Base-by-base conservation (phyloP, 2,888 invertebrate species). In the Nemurella pictetii region DNA sequence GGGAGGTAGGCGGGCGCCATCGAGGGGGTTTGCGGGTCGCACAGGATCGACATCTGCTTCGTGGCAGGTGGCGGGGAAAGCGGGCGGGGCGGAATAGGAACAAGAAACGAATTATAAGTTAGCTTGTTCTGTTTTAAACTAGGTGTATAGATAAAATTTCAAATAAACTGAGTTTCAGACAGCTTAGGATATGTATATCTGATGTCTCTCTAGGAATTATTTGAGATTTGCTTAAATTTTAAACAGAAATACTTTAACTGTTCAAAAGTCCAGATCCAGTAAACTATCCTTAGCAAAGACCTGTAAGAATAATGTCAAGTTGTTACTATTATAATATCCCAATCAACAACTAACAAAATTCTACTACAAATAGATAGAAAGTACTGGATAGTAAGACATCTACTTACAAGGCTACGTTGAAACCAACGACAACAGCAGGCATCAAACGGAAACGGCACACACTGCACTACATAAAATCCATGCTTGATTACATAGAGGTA, bases 1-100 rank as follows among this genome's bases (percentile, higher is more conserved):
- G 88, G 88, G 83, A 89, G 88, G 87, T 88, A 88, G 85, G 87
- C 86, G 85, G 88, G 87, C 9, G 87, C 87, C 88, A 88, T 88
- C 87, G 89, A 86, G 87, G 88, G 88, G 87, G 87, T 86, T 78
- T 87, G 87, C 12, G 87, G 86, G 80, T 87, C 87, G 80, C 87
- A 87, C 85, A 87, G 86, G 36, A 87, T 84, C 27, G 87, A 82
- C 86, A 85, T 83, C 86, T 85, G 83, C 12, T 72, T 15, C 29
- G 28, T 77, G 20, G 5, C 80, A 32, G 73, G 32, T n/a, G 32
- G 83, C 25, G 29, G 81, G 72, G 27, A 27, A 29, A 81, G 78
- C 27, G 73, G 73, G 30, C 55, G 72, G 83, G 75, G 27, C 15
- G 35, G 80, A 83, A 30, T 20, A 84, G 85, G 73, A 77, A 72